These are phyloP conservation scores for Cygnus atratus DNA, from an alignment of 2,113 vertebrate genomes.

Conservation along the genomic window DNA sequence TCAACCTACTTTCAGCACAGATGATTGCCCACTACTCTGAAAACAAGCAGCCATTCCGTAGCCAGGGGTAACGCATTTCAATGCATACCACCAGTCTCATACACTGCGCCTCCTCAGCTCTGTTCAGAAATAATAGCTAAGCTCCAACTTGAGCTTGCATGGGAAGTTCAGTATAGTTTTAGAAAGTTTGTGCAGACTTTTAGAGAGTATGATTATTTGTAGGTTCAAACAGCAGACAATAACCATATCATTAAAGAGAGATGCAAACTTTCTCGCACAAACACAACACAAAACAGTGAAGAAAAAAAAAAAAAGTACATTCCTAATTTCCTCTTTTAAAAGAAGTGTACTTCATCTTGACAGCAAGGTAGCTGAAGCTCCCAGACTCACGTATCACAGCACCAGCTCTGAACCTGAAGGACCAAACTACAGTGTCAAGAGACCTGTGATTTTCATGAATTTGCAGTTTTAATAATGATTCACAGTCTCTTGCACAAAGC, in stretches of 20 bases:
- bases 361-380: not conserved
- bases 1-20: not conserved
- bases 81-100: not conserved
- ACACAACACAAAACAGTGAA: not conserved
- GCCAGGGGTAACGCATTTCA: not conserved
- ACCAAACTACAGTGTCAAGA: not conserved
- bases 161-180: not conserved
- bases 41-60: not conserved
- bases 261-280: not conserved
- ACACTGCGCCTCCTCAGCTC: not conserved
- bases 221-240: not conserved
- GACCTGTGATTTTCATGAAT: not conserved
- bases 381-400: rapidly evolving
- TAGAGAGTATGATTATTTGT: not conserved
- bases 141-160: not conserved
- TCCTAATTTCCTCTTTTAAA: not conserved
- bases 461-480: not conserved
- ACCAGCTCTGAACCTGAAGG: not conserved
- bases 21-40: not conserved
- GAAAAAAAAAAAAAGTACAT: not conserved
- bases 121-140: not conserved
- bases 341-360: not conserved
- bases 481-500: not conserved
- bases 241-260: not conserved
- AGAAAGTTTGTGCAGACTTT: not conserved